phyloP scores from a whole-genome alignment of 2,113 vertebrate species.

The Origma solitaria region DNA sequence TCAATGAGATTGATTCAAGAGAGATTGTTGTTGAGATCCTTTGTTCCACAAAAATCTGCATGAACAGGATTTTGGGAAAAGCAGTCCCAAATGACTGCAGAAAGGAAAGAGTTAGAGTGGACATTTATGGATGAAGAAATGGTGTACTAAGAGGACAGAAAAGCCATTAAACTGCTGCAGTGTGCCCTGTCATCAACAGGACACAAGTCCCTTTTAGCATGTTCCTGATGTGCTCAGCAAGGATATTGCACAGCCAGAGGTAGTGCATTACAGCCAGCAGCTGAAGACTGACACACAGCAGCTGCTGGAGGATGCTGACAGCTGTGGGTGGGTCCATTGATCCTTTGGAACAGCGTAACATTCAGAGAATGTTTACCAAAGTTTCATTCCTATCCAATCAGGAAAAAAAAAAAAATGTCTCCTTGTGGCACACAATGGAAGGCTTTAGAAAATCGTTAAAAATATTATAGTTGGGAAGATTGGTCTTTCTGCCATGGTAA shows the following conservation, averaged over 20 bases:
- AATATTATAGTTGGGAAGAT: neutral
- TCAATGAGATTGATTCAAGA: neutral
- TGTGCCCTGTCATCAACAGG: accelerated
- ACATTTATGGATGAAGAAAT: neutral
- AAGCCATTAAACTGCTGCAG: neutral
- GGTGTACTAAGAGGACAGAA: neutral
- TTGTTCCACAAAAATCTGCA: neutral
- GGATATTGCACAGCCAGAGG: neutral
- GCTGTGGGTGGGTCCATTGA: accelerated
- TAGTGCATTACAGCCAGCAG: neutral
- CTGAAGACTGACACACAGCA: neutral
- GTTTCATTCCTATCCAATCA: neutral
- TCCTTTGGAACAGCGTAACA: neutral
- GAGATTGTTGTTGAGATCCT: neutral
- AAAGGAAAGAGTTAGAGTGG: neutral
- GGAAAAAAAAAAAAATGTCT: neutral
- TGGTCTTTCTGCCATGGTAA: neutral
- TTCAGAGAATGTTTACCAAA: neutral
- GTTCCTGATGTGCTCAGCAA: neutral
- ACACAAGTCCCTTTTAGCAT: neutral
- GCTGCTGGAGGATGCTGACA: neutral
- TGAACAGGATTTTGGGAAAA: neutral
- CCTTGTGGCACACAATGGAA: accelerated
- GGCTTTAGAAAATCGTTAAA: neutral
- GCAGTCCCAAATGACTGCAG: neutral